Conservation (phyloP, 1,140 invertebrate species). For the Drosophila melanica region DNA sequence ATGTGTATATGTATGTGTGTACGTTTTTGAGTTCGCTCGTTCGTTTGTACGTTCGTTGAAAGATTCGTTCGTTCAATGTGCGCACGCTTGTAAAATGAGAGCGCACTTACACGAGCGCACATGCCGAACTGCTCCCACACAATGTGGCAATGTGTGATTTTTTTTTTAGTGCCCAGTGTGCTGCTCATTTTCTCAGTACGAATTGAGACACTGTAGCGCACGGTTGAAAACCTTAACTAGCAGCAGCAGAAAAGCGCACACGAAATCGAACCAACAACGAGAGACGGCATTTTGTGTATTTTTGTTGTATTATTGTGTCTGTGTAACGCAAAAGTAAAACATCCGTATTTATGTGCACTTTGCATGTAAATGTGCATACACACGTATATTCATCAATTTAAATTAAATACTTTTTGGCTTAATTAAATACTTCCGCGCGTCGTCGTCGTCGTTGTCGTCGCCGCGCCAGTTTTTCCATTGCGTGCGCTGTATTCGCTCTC, state of each 20-base stretch:
- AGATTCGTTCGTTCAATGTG: conserved; percentile 14
- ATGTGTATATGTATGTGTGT: conserved; percentile 4
- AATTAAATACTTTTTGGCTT: conserved; percentile 76
- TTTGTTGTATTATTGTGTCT: conserved; percentile 35
- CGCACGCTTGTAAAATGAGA: conserved; percentile 67
- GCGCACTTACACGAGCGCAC: conserved; percentile 52
- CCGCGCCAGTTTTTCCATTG: conserved; percentile 55
- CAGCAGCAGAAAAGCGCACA: conserved; percentile 54
- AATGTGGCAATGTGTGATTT: conserved; percentile 43
- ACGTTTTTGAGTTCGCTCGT: conserved; percentile 9
- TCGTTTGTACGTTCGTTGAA: background rate
- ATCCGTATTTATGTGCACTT: conserved; percentile 53
- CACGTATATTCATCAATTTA: conserved; percentile 58
- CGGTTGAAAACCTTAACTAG: conserved; percentile 65
- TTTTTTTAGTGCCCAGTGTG: conserved; percentile 27
- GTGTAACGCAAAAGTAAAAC: conserved; percentile 25
- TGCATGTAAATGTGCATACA: conserved; percentile 37
- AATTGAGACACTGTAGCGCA: conserved; percentile 75
- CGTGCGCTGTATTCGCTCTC: conserved; percentile 39
- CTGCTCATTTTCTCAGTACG: conserved; percentile 59
- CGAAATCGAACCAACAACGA: conserved; percentile 36
- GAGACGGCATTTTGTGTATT: conserved; percentile 49
- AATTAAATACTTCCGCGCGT: conserved; percentile 79
- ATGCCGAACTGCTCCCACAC: conserved; percentile 57
- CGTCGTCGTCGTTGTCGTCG: conserved; percentile 49